phyloP scores from a whole-genome alignment of 2,888 invertebrate genomes.

The Hyles lineata region DNA sequence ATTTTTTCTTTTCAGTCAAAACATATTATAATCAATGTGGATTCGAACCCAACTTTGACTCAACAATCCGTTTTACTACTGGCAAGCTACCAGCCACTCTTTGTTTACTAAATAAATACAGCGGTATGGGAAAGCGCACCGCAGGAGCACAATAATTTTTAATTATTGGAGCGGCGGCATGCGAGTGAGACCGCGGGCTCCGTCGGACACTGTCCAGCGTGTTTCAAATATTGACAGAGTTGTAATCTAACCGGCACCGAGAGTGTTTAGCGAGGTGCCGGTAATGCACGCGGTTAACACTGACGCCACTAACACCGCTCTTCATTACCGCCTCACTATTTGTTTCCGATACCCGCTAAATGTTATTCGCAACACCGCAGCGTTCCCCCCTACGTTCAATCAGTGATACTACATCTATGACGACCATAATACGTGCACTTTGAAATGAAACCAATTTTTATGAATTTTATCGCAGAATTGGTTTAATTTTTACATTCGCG shows the following conservation, averaged over 20 bases:
- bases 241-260: slow-evolving; percentile 75
- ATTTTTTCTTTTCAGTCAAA: too few relatives aligned
- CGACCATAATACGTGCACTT: background rate
- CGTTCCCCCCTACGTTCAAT: slow-evolving; percentile 17
- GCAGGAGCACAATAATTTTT: slow-evolving; percentile 12
- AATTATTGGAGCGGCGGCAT: slow-evolving; percentile 21
- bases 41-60: too few relatives aligned
- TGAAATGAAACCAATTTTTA: too few relatives aligned
- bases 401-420: background rate
- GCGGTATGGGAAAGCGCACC: background rate
- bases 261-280: slow-evolving; percentile 69
- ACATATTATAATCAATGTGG: too few relatives aligned
- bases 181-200: background rate
- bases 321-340: slow-evolving; percentile 73
- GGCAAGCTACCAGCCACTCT: background rate
- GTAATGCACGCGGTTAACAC: slow-evolving; percentile 78
- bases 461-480: too few relatives aligned
- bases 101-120: background rate
- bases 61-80: background rate
- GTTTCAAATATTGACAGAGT: slow-evolving; percentile 79
- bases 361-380: slow-evolving; percentile 70
- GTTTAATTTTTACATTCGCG: too few relatives aligned
- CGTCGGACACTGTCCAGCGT: slow-evolving; percentile 9
- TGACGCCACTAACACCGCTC: slow-evolving; percentile 50
- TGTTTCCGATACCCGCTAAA: slow-evolving; percentile 63